Evolutionary conservation across 2,888 invertebrate genomes (phyloP).

Genomic region (Tenthredo notha): DNA sequence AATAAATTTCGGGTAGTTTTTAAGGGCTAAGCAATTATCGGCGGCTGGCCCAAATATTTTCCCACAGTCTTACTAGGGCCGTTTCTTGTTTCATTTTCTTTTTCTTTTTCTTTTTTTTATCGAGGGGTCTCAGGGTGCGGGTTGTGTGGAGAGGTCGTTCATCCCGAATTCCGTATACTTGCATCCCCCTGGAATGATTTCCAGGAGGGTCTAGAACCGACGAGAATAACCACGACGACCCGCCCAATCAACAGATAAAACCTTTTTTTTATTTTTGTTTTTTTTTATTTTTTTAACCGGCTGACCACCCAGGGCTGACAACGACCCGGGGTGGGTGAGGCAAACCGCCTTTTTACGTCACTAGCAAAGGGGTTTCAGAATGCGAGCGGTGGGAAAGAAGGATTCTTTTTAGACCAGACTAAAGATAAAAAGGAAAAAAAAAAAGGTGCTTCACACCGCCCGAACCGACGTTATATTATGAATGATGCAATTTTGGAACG

Average conservation of each 20-base stretch:
- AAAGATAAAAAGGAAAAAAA: background rate
- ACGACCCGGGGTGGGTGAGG: background rate
- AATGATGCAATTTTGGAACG: slow-evolving; percentile 44
- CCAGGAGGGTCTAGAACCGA: background rate
- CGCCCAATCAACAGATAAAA: slow-evolving; percentile 32
- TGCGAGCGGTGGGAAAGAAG: slow-evolving; percentile 35
- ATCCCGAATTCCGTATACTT: slow-evolving; percentile 40
- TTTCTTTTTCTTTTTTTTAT: slow-evolving; percentile 1
- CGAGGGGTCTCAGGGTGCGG: background rate
- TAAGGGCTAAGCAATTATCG: slow-evolving; percentile 54
- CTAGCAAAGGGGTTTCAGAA: background rate
- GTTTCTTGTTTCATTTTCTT: background rate
- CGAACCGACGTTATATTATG: slow-evolving; percentile 30
- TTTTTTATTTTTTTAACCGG: background rate
- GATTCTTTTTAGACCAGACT: background rate
- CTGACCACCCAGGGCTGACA: slow-evolving; percentile 35
- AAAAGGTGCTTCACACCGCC: slow-evolving; percentile 4
- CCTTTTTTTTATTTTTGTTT: background rate
- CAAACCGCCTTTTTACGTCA: slow-evolving; percentile 30
- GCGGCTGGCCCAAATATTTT: slow-evolving; percentile 52
- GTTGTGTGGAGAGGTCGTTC: slow-evolving; percentile 33
- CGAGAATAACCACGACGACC: background rate
- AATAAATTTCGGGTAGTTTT: slow-evolving; percentile 25
- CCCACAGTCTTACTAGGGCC: slow-evolving; percentile 35
- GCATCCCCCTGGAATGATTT: slow-evolving; percentile 31